Percentiles rank a stretch among this genome's conserved stretches.
These are phyloP conservation scores for Drosophila mayaguana DNA, from an alignment of 2,888 invertebrate species.

Conservation along the genomic window DNA sequence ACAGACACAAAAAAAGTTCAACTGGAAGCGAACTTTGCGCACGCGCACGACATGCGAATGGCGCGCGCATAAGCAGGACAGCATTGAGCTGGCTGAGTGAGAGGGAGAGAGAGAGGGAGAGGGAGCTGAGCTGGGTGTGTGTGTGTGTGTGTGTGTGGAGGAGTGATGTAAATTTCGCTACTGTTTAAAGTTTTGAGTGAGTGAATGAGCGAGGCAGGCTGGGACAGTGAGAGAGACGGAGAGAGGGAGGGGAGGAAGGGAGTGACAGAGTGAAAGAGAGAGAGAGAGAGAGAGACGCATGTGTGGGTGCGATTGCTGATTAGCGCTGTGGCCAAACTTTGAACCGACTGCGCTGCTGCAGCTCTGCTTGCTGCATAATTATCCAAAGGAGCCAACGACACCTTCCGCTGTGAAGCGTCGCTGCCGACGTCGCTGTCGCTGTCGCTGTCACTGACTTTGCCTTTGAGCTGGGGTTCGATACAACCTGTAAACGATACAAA, in stretches of 20 bases:
- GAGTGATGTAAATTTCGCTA: slow-evolving; percentile 20
- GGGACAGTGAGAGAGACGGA: neutral
- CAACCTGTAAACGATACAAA: slow-evolving; percentile 77
- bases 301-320: slow-evolving; percentile 19
- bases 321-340: slow-evolving; percentile 28
- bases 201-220: too few species aligned
- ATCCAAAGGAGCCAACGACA: slow-evolving; percentile 12
- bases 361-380: slow-evolving; percentile 11
- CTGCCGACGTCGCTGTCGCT: neutral
- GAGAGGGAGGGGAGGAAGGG: neutral
- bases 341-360: slow-evolving; percentile 10
- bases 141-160: neutral
- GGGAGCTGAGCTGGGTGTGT: neutral
- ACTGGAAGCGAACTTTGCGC: slow-evolving; percentile 56
- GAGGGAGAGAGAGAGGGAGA: neutral
- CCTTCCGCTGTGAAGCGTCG: slow-evolving; percentile 3
- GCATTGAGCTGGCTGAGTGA: neutral
- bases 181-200: slow-evolving; percentile 13
- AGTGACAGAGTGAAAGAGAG: neutral
- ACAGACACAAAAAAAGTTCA: slow-evolving; percentile 9
- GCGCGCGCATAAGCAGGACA: slow-evolving; percentile 26
- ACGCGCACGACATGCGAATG: slow-evolving; percentile 71
- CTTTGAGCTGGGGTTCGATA: slow-evolving; percentile 15
- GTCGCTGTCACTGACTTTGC: slow-evolving; percentile 3
- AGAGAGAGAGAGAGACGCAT: neutral